Percentiles rank a stretch among this genome's conserved stretches.
These are phyloP conservation scores for Phytoseiulus persimilis DNA, from an alignment of 2,888 invertebrate species.

Conservation along the genomic window DNA sequence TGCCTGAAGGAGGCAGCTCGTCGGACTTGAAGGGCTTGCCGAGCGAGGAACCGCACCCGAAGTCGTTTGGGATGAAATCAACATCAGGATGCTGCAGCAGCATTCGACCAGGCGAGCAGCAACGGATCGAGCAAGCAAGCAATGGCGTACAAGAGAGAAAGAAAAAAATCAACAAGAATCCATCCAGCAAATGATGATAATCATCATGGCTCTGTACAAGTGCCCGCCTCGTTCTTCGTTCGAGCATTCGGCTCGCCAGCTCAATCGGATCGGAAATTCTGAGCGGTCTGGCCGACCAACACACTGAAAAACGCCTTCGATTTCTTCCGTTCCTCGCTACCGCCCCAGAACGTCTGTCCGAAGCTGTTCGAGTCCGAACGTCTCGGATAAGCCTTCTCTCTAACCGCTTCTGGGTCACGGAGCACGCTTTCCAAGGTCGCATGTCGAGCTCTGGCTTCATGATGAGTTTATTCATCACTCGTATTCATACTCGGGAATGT, in stretches of 20 bases:
- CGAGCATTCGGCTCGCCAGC: not conserved
- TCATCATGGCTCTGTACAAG: not conserved
- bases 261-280: not conserved
- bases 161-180: not conserved
- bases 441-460: too few species aligned
- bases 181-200: not conserved
- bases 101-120: not conserved
- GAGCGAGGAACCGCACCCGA: not conserved
- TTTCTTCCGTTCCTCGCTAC: not conserved
- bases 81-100: not conserved
- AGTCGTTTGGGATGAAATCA: slow-evolving; percentile 5
- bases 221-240: not conserved
- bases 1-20: not conserved
- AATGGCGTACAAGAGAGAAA: not conserved
- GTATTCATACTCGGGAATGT: not conserved
- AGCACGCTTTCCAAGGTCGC: too few species aligned
- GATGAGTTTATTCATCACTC: not conserved
- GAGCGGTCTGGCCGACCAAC: not conserved
- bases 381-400: too few species aligned
- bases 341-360: too few species aligned
- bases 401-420: too few species aligned
- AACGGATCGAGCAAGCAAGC: not conserved
- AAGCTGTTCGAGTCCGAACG: too few species aligned
- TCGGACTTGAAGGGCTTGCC: not conserved
- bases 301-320: not conserved